A percentile compares a stretch with the other conserved stretches of the same genome.
phyloP scores from a whole-genome alignment of 2,113 vertebrate genomes.

The Panurus biarmicus region DNA sequence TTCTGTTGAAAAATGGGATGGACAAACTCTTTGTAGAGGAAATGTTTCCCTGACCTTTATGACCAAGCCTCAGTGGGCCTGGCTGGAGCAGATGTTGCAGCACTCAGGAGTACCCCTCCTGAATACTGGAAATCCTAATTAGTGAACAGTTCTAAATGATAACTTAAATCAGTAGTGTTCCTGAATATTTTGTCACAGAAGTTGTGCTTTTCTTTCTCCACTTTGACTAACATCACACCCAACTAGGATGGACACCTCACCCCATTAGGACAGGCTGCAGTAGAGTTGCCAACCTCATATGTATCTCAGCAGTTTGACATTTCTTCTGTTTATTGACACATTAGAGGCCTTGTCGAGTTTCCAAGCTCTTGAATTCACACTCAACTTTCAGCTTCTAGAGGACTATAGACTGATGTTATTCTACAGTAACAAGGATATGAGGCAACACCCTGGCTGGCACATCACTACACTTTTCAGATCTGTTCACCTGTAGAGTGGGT shows the following conservation, averaged over 20 bases:
- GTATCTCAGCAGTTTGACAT: neutral
- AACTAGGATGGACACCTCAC: neutral
- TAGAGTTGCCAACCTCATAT: neutral
- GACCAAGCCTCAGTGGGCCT: neutral
- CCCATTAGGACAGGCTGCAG: neutral
- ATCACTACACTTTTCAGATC: neutral
- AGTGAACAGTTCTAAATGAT: neutral
- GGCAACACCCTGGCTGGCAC: neutral
- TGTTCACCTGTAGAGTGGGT: neutral
- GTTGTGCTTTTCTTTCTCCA: neutral
- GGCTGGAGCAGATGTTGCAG: neutral
- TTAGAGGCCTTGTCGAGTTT: neutral
- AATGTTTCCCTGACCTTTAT: neutral
- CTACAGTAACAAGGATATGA: neutral
- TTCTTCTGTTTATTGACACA: neutral
- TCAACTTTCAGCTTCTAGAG: neutral
- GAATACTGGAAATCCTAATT: neutral
- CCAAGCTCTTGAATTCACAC: neutral
- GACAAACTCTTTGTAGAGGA: neutral
- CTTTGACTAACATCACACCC: neutral
- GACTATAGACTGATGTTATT: neutral
- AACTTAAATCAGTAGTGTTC: neutral
- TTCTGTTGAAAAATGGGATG: neutral
- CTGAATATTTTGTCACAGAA: neutral
- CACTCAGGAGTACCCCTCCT: neutral